These are phyloP conservation scores for Bos taurus DNA, from an alignment of 2,113 vertebrate species.

Conservation along the genomic window DNA sequence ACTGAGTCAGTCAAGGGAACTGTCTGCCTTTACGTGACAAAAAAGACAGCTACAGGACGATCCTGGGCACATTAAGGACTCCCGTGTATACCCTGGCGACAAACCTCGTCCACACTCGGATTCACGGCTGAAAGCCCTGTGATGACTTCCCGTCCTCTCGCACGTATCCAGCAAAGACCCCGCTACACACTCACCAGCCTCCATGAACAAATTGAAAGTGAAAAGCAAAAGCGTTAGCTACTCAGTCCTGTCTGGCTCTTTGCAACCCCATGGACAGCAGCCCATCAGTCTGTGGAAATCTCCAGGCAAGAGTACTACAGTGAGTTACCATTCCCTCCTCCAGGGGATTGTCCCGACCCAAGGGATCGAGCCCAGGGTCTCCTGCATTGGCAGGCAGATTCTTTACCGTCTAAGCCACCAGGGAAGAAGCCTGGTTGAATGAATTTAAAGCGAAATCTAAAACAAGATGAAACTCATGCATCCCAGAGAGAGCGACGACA, in stretches of 20 bases:
- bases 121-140: fast-evolving
- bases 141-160: fast-evolving
- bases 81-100: fast-evolving
- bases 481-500: neutral
- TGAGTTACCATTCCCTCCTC: neutral
- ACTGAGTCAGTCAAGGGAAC: neutral
- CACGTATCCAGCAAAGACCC: neutral
- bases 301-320: neutral
- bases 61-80: fast-evolving
- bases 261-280: neutral
- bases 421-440: neutral
- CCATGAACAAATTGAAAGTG: neutral
- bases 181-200: fast-evolving
- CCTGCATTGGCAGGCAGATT: neutral
- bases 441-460: fast-evolving
- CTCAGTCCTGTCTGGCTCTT: neutral
- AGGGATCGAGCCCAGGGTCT: neutral
- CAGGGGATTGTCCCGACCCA: fast-evolving
- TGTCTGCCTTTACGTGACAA: neutral
- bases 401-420: neutral
- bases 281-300: neutral
- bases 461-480: fast-evolving
- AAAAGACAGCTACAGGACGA: neutral
- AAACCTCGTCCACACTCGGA: fast-evolving
- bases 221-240: neutral